These are phyloP conservation scores for Drosophila ustulata DNA, from an alignment of 2,888 invertebrate species.

Conservation along the genomic window DNA sequence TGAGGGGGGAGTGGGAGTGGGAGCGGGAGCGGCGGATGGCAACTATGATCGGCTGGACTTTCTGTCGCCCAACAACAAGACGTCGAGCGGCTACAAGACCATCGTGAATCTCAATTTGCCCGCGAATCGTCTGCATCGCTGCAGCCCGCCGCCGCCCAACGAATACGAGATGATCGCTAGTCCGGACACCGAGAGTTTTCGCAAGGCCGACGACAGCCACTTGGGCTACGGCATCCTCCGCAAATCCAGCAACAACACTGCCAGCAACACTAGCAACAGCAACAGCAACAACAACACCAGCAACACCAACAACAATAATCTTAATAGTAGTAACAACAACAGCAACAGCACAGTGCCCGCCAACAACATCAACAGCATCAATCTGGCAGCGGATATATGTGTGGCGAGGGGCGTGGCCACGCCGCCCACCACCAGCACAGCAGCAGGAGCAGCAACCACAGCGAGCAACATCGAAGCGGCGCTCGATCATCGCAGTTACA, in stretches of 20 bases:
- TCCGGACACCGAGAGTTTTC: slow-evolving; percentile 88
- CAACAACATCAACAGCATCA: slow-evolving; percentile 31
- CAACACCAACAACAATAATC: slow-evolving; percentile 31
- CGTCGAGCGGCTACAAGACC: slow-evolving; percentile 90
- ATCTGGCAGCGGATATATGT: slow-evolving; percentile 15
- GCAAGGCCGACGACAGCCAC: slow-evolving; percentile 92
- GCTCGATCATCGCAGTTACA: slow-evolving; percentile 89
- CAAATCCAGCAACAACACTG: slow-evolving; percentile 86
- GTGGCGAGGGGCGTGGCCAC: slow-evolving; percentile 28
- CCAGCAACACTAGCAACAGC: slow-evolving; percentile 33
- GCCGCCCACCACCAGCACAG: slow-evolving; percentile 32
- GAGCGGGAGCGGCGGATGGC: slow-evolving; percentile 81
- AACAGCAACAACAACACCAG: slow-evolving; percentile 28
- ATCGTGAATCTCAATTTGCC: slow-evolving; percentile 88
- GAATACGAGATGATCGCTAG: slow-evolving; percentile 92
- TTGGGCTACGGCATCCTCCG: slow-evolving; percentile 92
- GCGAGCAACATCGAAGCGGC: slow-evolving; percentile 79
- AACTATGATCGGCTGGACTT: slow-evolving; percentile 93
- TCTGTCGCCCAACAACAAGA: slow-evolving; percentile 91
- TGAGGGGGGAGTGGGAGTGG: slow-evolving; percentile 57
- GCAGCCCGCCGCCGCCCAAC: slow-evolving; percentile 86
- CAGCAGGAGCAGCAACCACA: slow-evolving; percentile 37
- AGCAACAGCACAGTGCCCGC: slow-evolving; percentile 48
- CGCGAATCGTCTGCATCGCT: slow-evolving; percentile 68
- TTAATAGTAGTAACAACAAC: slow-evolving; percentile 32